Percentiles rank a stretch among this genome's conserved stretches.
Evolutionary conservation across 2,113 vertebrate genomes (phyloP).

Genomic region (Gymnocephalus cernua): DNA sequence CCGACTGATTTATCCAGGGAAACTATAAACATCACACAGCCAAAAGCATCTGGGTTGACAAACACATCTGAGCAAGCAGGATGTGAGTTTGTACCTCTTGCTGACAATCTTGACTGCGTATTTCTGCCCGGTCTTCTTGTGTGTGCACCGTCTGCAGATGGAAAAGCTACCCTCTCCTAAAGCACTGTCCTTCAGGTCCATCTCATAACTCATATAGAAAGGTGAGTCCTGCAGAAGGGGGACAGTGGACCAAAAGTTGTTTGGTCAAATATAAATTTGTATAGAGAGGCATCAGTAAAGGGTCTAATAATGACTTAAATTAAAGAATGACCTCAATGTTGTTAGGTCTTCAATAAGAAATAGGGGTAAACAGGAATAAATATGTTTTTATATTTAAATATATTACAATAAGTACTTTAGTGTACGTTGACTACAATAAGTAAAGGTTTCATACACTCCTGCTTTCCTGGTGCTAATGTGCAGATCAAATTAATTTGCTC

Average conservation of each 20-base stretch:
- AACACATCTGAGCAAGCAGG: constrained; percentile 2
- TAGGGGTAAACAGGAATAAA: background rate
- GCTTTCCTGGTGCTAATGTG: background rate
- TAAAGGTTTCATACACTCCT: background rate
- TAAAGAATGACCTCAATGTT: background rate
- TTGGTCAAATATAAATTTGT: background rate
- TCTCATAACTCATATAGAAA: constrained; percentile 96
- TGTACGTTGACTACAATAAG: background rate
- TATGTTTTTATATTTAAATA: background rate
- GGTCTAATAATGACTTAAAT: background rate
- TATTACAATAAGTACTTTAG: background rate
- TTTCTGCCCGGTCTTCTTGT: constrained; percentile 94
- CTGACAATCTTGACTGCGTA: constrained; percentile 99
- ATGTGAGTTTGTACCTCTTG: constrained; percentile 88
- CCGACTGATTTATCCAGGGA: background rate
- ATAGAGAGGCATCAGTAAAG: background rate
- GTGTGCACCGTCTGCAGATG: constrained; percentile 95
- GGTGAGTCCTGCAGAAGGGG: constrained; percentile 90
- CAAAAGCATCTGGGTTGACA: constrained; percentile 5
- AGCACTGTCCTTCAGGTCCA: constrained; percentile 93
- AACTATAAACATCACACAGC: constrained; percentile 28
- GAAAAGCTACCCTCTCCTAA: constrained; percentile 98
- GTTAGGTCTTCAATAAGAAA: background rate
- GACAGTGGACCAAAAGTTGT: background rate
- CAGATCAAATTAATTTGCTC: background rate